Conservation (phyloP, 1,140 invertebrate genomes). For the Neodiprion virginianus region DNA sequence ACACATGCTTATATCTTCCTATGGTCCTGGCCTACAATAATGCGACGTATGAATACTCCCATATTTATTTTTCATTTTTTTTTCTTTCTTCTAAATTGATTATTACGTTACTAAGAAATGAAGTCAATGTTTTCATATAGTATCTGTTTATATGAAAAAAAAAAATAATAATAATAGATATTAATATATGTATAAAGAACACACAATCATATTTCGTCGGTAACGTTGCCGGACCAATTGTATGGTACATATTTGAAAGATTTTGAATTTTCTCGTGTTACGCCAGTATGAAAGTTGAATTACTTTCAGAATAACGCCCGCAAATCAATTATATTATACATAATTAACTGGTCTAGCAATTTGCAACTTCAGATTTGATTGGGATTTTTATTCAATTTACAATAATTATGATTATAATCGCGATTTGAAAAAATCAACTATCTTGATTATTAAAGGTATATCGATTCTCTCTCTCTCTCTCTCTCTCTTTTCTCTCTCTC, state of each 20-base stretch:
- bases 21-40: background rate
- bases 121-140: no score
- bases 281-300: no score
- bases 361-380: background rate
- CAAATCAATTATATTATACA: no score
- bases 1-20: background rate
- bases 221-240: no score
- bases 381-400: conserved; percentile 2
- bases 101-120: background rate
- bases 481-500: background rate
- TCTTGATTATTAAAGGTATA: conserved; percentile 20
- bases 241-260: no score
- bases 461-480: background rate
- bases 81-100: background rate
- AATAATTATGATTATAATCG: background rate
- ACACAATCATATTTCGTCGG: no score
- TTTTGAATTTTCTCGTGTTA: no score
- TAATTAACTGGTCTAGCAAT: no score
- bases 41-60: background rate
- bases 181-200: no score
- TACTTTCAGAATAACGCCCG: no score
- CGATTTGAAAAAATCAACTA: background rate
- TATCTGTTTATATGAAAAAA: no score
- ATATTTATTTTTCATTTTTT: background rate
- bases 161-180: no score